Evolutionary conservation across 2,888 invertebrate genomes (phyloP).

Genomic region (Phasia obesa): DNA sequence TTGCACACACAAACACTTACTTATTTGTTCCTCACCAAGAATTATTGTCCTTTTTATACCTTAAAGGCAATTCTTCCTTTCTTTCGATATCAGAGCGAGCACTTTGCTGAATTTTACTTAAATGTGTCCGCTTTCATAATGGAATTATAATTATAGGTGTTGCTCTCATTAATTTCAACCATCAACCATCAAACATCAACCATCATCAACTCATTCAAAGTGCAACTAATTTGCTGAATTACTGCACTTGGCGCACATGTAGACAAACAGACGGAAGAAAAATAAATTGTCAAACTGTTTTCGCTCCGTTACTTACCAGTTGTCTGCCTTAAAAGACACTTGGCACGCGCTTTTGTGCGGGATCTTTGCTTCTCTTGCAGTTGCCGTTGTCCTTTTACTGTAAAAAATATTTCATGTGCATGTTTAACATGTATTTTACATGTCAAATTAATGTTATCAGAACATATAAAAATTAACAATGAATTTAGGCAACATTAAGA

Average conservation of each 20-base stretch:
- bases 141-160: conserved; percentile 81
- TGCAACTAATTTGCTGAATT: conserved; percentile 76
- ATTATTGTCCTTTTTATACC: conserved; percentile 42
- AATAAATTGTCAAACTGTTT: conserved; percentile 81
- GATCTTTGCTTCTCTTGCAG: conserved; percentile 31
- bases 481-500: conserved; percentile 60
- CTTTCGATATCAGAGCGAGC: conserved; percentile 18
- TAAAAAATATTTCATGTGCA: conserved; percentile 50
- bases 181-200: conserved; percentile 67
- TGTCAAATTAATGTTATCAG: conserved; percentile 69
- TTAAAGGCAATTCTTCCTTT: conserved; percentile 40
- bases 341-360: conserved; percentile 69
- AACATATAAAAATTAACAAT: conserved; percentile 63
- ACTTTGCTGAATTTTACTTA: conserved; percentile 40
- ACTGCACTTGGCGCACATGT: conserved; percentile 51
- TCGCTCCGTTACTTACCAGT: conserved; percentile 71
- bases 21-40: conserved; percentile 4
- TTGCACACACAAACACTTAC: conserved; percentile 35
- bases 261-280: conserved; percentile 68
- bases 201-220: conserved; percentile 64
- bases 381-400: conserved; percentile 1
- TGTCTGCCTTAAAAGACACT: neutral
- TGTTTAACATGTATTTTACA: conserved; percentile 69
- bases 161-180: conserved; percentile 72
- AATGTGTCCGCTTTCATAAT: conserved; percentile 75